Percentiles rank a stretch among this genome's conserved stretches.
These are phyloP conservation scores for Leistus spinibarbis DNA, from an alignment of 2,888 invertebrate species.

Conservation along the genomic window DNA sequence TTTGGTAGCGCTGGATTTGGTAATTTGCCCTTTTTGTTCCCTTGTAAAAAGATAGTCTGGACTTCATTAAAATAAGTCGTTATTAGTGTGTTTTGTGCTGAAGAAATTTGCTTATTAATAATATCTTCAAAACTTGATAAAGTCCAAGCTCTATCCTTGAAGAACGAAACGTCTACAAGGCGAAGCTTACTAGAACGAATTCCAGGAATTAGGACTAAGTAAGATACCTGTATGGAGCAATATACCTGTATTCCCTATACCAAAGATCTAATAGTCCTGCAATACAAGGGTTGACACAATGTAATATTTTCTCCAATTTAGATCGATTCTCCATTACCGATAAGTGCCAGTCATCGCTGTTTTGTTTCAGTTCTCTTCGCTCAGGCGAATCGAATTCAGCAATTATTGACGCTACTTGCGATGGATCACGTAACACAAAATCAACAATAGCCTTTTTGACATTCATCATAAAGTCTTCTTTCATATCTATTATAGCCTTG, in stretches of 20 bases:
- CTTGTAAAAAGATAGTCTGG: constrained; percentile 68
- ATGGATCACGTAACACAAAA: constrained; percentile 84
- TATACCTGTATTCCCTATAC: constrained; percentile 76
- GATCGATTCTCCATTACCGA: constrained; percentile 55
- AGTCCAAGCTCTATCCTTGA: constrained; percentile 71
- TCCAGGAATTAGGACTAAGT: background rate
- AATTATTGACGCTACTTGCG: constrained; percentile 60
- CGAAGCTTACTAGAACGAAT: constrained; percentile 58
- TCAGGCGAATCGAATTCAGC: constrained; percentile 61
- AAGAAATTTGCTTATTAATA: constrained; percentile 67
- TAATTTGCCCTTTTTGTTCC: constrained; percentile 69
- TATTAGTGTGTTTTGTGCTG: constrained; percentile 69
- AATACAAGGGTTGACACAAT: constrained; percentile 82
- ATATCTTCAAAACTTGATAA: constrained; percentile 66
- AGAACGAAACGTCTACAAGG: constrained; percentile 65
- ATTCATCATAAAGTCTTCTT: constrained; percentile 83
- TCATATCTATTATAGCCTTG: constrained; percentile 75
- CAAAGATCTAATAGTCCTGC: constrained; percentile 80
- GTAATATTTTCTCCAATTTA: constrained; percentile 67
- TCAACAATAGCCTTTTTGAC: constrained; percentile 93
- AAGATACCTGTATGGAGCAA: background rate
- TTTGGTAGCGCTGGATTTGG: constrained; percentile 70
- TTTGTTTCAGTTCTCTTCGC: constrained; percentile 64
- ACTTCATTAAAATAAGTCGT: constrained; percentile 70
- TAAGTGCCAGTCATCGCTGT: constrained; percentile 72